Conservation (phyloP, 2,888 invertebrate species). For the Leucophora obtusa region DNA sequence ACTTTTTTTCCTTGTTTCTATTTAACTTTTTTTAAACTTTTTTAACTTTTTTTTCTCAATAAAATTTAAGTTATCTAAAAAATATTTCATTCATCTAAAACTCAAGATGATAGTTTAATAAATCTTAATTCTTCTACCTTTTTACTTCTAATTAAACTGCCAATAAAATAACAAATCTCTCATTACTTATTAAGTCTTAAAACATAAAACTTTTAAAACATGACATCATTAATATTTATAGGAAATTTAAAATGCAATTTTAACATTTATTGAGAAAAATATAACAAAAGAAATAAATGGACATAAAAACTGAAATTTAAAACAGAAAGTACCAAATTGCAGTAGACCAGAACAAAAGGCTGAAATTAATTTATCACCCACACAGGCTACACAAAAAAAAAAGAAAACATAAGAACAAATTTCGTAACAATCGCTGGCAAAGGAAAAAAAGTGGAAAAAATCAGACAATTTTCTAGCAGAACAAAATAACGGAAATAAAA, state of each 20-base stretch:
- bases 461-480: conserved; percentile 5
- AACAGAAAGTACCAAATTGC: conserved; percentile 20
- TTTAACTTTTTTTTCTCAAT: too few relatives aligned
- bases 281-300: conserved; percentile 18
- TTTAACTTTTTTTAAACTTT: too few relatives aligned
- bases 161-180: conserved; percentile 14
- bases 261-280: conserved; percentile 30
- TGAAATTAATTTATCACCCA: conserved; percentile 67
- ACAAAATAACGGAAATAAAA: conserved; percentile 48
- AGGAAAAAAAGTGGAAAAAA: conserved; percentile 6
- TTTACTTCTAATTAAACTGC: background rate
- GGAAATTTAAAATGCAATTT: conserved; percentile 44
- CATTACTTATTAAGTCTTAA: conserved; percentile 38
- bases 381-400: conserved; percentile 29
- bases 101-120: background rate
- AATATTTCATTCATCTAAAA: too few relatives aligned
- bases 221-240: conserved; percentile 59
- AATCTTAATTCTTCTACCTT: background rate
- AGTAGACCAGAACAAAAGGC: conserved; percentile 65
- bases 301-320: background rate
- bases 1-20: too few relatives aligned
- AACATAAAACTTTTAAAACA: conserved; percentile 33
- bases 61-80: too few relatives aligned
- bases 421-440: conserved; percentile 12
- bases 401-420: conserved; percentile 17